Conservation (phyloP, 2,888 invertebrate genomes). For the Endomychus coccineus region DNA sequence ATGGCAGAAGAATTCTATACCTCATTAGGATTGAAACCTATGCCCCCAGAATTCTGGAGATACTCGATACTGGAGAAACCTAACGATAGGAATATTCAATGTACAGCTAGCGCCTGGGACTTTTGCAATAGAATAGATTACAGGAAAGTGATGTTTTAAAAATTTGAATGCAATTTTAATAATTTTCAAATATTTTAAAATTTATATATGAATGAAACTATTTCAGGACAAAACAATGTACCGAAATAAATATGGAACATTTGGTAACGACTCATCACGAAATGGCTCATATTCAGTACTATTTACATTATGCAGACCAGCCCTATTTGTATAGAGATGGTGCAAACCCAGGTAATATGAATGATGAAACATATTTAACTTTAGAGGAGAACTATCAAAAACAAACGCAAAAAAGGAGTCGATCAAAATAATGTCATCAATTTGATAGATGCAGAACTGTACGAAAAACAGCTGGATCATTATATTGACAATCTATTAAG, state of each 20-base stretch:
- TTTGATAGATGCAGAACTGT: too few species aligned
- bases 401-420: too few species aligned
- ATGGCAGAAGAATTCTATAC: slow-evolving; percentile 78
- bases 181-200: background rate
- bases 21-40: slow-evolving; percentile 69
- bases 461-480: too few species aligned
- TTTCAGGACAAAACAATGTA: slow-evolving; percentile 73
- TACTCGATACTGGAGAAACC: slow-evolving; percentile 74
- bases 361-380: slow-evolving; percentile 5
- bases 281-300: slow-evolving; percentile 78
- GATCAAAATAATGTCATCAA: too few species aligned
- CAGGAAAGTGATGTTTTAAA: slow-evolving; percentile 47
- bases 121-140: slow-evolving; percentile 78
- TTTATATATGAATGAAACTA: background rate
- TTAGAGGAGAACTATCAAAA: slow-evolving; percentile 2
- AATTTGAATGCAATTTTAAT: slow-evolving; percentile 1
- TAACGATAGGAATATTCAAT: slow-evolving; percentile 60
- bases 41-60: slow-evolving; percentile 79
- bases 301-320: slow-evolving; percentile 68
- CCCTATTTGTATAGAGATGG: slow-evolving; percentile 71
- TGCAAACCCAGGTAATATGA: slow-evolving; percentile 64
- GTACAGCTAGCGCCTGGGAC: slow-evolving; percentile 78
- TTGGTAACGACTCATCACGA: slow-evolving; percentile 73
- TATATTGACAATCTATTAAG: too few species aligned
- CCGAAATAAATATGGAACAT: slow-evolving; percentile 69